These are phyloP conservation scores for Heteropelma amictum DNA, from an alignment of 2,888 invertebrate species.

Conservation along the genomic window DNA sequence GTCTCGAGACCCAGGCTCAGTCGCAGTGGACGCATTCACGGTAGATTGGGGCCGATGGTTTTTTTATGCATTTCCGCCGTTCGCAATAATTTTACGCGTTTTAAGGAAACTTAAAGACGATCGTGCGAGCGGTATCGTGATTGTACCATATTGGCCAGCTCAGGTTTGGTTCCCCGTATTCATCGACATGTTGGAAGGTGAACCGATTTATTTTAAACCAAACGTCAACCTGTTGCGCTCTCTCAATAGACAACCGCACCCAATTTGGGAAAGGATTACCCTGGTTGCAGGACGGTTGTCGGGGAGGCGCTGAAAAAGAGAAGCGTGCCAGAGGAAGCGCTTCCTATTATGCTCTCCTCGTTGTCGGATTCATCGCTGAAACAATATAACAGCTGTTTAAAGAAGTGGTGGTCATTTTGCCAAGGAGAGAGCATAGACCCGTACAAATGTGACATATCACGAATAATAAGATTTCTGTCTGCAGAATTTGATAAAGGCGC, in stretches of 20 bases:
- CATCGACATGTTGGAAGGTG: constrained; percentile 25
- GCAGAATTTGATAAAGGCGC: not conserved
- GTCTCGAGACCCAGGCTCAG: constrained; percentile 45
- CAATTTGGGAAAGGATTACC: constrained; percentile 5
- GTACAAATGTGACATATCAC: not conserved
- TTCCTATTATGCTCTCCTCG: constrained; percentile 6
- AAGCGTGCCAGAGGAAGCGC: not conserved
- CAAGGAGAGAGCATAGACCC: not conserved
- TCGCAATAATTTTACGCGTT: constrained; percentile 44
- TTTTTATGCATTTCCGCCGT: constrained; percentile 58
- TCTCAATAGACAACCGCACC: constrained; percentile 29
- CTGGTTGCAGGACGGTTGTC: constrained; percentile 1
- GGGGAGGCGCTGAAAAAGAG: constrained; percentile 8
- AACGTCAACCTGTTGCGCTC: constrained; percentile 22
- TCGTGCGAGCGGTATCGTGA: constrained; percentile 36
- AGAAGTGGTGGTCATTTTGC: constrained; percentile 15
- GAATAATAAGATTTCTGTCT: not conserved
- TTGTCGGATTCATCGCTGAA: constrained; percentile 8
- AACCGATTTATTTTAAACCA: constrained; percentile 46
- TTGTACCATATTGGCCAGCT: constrained; percentile 56
- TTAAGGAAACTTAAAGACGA: constrained; percentile 49
- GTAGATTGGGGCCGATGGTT: constrained; percentile 38
- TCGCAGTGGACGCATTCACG: constrained; percentile 55
- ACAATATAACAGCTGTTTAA: not conserved
- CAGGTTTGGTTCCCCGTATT: constrained; percentile 55